Evolutionary conservation across 2,113 vertebrate species (phyloP).

Genomic region (Cynopterus brachyotis): DNA sequence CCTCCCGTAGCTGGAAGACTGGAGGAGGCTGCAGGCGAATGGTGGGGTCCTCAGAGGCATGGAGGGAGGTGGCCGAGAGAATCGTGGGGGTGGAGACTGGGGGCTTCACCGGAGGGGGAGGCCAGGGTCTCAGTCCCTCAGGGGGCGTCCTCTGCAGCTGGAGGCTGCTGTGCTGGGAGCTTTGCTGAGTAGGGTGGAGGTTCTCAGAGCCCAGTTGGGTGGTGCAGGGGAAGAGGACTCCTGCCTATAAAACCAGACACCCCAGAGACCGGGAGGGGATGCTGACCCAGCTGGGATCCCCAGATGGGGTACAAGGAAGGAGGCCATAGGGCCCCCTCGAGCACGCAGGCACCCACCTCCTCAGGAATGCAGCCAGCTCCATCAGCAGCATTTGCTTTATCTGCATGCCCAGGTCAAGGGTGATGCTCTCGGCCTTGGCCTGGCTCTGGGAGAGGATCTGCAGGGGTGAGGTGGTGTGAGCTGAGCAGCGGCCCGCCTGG

Average conservation of each 20-base stretch:
- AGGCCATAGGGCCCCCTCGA: background rate
- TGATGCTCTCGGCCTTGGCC: conserved; percentile 78
- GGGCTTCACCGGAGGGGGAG: background rate
- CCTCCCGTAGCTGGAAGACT: background rate
- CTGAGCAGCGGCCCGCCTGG: background rate
- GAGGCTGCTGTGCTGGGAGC: background rate
- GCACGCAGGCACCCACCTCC: conserved; percentile 80
- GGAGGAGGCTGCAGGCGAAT: rapidly evolving
- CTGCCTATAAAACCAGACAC: background rate
- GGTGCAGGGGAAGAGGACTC: rapidly evolving
- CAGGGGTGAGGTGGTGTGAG: background rate
- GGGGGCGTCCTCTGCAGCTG: background rate
- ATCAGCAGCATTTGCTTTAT: conserved; percentile 73
- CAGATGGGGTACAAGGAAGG: background rate
- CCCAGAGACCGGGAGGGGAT: background rate
- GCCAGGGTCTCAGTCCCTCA: background rate
- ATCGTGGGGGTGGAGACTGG: no score
- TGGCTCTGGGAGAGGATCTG: conserved; percentile 84
- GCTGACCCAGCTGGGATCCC: background rate
- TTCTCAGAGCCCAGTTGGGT: background rate
- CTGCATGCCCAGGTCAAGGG: conserved; percentile 61
- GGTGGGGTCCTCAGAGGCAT: background rate
- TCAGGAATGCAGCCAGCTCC: conserved; percentile 85
- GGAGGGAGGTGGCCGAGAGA: background rate
- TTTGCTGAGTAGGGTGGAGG: background rate